A percentile compares a stretch with the other conserved stretches of the same genome.
Evolutionary conservation across 2,888 invertebrate genomes (phyloP).

Genomic region (Drosophila prostipennis): DNA sequence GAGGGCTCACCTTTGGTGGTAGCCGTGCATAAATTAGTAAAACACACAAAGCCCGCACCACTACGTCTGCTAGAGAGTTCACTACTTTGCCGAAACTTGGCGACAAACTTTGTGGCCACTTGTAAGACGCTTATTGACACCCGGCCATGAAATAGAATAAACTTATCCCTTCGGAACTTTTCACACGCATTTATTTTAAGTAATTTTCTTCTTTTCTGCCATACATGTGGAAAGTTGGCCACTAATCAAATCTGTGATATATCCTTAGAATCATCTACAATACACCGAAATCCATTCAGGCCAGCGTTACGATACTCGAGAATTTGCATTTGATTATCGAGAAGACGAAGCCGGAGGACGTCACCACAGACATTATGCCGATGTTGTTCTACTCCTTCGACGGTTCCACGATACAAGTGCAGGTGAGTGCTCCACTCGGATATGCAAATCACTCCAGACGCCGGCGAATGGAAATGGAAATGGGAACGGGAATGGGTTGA

Average conservation of each 20-base stretch:
- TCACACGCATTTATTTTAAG: slow-evolving; percentile 27
- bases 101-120: slow-evolving; percentile 56
- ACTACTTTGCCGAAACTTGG: slow-evolving; percentile 41
- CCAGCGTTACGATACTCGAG: slow-evolving; percentile 94
- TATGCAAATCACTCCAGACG: slow-evolving; percentile 63
- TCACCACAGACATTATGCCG: slow-evolving; percentile 92
- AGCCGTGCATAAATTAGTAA: slow-evolving; percentile 71
- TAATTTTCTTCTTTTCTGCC: neutral
- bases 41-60: slow-evolving; percentile 43
- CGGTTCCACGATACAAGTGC: slow-evolving; percentile 94
- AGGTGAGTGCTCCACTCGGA: slow-evolving; percentile 86
- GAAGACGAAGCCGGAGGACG: slow-evolving; percentile 92
- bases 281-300: slow-evolving; percentile 92
- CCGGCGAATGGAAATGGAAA: slow-evolving; percentile 25
- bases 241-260: slow-evolving; percentile 40
- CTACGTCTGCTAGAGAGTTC: slow-evolving; percentile 12
- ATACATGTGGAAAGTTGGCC: neutral
- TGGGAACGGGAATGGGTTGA: slow-evolving; percentile 49
- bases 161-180: slow-evolving; percentile 48
- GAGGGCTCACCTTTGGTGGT: slow-evolving; percentile 53
- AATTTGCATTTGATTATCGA: slow-evolving; percentile 94
- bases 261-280: slow-evolving; percentile 88
- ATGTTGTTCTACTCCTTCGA: slow-evolving; percentile 94
- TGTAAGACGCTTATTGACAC: slow-evolving; percentile 75
- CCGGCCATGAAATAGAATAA: slow-evolving; percentile 43